Evolutionary conservation across 30 jellyfish, hydroid and myxozoan genomes (phyloP), one percentile per base, ranked within the genome.

Genomic region (Hydra vulgaris): DNA sequence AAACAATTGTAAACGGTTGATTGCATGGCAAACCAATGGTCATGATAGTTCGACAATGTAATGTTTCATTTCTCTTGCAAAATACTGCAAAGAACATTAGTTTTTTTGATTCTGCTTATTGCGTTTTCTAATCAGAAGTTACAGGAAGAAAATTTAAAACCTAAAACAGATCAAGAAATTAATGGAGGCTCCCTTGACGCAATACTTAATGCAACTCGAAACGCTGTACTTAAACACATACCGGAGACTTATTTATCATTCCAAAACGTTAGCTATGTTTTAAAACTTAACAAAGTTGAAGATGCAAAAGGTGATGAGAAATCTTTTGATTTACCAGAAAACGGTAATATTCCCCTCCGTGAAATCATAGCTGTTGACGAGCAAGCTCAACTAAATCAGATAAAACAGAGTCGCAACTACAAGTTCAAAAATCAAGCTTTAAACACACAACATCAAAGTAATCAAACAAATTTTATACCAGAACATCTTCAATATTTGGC

Each of bases 11-110:
- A 12, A 40, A 40, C 75, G 26, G 75, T 7, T 15, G 25, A 68
- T 20, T 68, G 75, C 7, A 68, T 68, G 75, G 75, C 75, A 3
- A 20, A 16, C 26, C 75, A 68, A n/a, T 68, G 75, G 75, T n/a
- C 61, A 68, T 68, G 75, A 3, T 68, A 68, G 27, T 68, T 20
- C 75, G 27, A 68, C 75, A 68, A n/a, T n/a, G 26, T 68, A 23
- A 68, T 68, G 75, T 68, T 68, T 20, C 75, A 3, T 68, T 68
- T 15, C 26, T 68, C 27, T n/a, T 68, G 75, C 26, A 68, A 68
- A 23, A 15, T 20, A 68, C 25, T 68, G 25, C 25, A 68, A n/a
- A 23, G 27, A 8, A 68, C 27, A 68, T 68, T 68, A 16, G 25
- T 68, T 23, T 7, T 68, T n/a, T 4, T 23, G 7, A 20, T 68